Conservation (phyloP, 64 coral and sea anemone species). For the Montipora efflorescens region DNA sequence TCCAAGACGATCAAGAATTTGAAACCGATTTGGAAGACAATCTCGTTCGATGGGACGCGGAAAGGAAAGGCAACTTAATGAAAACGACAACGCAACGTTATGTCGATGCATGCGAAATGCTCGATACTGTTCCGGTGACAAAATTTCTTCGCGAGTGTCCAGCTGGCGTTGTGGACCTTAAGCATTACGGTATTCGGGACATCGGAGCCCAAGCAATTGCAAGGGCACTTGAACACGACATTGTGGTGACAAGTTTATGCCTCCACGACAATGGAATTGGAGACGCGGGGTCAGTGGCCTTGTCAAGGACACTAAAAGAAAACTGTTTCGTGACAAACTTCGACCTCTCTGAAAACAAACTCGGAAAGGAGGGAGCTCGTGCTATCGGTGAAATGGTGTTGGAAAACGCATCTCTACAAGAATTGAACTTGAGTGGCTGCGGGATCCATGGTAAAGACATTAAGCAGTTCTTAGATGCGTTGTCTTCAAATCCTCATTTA, state of each 20-base stretch:
- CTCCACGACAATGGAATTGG: slow-evolving; percentile 59
- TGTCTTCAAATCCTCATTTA: slow-evolving; percentile 39
- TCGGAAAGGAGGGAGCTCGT: slow-evolving; percentile 30
- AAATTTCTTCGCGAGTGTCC: slow-evolving; percentile 54
- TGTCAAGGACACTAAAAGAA: slow-evolving; percentile 38
- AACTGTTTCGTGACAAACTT: slow-evolving; percentile 61
- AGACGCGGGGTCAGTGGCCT: background rate
- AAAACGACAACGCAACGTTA: slow-evolving; percentile 45
- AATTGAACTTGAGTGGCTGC: slow-evolving; percentile 54
- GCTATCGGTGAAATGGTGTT: slow-evolving; percentile 49
- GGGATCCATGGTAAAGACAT: slow-evolving; percentile 59
- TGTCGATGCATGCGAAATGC: slow-evolving; percentile 15
- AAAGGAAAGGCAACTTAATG: background rate
- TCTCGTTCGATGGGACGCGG: background rate
- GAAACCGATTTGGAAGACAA: slow-evolving; percentile 61
- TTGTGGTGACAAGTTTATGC: slow-evolving; percentile 22
- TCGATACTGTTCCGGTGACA: slow-evolving; percentile 22
- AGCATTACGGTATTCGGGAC: slow-evolving; percentile 64
- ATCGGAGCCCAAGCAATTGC: slow-evolving; percentile 56
- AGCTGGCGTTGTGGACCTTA: slow-evolving; percentile 25
- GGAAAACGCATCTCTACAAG: slow-evolving; percentile 46
- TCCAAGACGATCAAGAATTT: slow-evolving; percentile 42
- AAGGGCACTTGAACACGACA: slow-evolving; percentile 42
- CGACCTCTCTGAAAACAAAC: slow-evolving; percentile 46
- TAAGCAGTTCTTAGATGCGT: slow-evolving; percentile 29